Base-by-base conservation (phyloP, 1,140 invertebrate genomes). In the Drosophila nasuta region DNA sequence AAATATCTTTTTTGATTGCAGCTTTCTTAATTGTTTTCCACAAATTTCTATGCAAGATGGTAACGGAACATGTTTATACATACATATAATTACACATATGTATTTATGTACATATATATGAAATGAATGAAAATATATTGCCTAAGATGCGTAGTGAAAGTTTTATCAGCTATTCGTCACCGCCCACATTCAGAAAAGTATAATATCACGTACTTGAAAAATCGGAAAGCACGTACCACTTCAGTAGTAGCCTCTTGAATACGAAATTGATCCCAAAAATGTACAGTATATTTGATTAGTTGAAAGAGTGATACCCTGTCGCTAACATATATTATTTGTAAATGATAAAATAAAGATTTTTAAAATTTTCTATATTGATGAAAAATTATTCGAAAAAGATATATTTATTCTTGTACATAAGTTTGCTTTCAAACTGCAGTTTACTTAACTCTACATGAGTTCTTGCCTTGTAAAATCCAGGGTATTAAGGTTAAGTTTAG, bases 221-320 rank as follows among this genome's bases (percentile, higher is more conserved):
- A 52, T 67, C 72, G 49, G 68, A 30, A 45, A 72, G 65, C 81
- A 85, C 78, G 75, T 81, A 57, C 33, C 28, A 28, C 51, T 52
- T 59, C 25, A 63, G 65, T 52, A 28, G 49, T 62, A 73, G 65
- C 75, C 57, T 45, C 54, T 33, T 81, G 81, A 85, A 85, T 85
- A 86, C 77, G 28, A 65, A 85, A 85, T 54, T 85, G 43, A 59
- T 20, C 63, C 11, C 33, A 20, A 13, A 65, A 62, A 45, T 7
- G 28, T 13, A 7, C 58, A 57, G 58, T 80, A 70, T 58, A 67
- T 54, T 38, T 8, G 7, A 38, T 11, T 13, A 57, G 8, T 46
- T 1, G 5, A 35, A 56, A 17, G 11, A 25, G 20, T 25, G 20
- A 33, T 33, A 33, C 30, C 30, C 30, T 33, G 7, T 33, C 30